phyloP scores from a whole-genome alignment of 2,888 invertebrate species.

The Caenorhabditis parvicauda region DNA sequence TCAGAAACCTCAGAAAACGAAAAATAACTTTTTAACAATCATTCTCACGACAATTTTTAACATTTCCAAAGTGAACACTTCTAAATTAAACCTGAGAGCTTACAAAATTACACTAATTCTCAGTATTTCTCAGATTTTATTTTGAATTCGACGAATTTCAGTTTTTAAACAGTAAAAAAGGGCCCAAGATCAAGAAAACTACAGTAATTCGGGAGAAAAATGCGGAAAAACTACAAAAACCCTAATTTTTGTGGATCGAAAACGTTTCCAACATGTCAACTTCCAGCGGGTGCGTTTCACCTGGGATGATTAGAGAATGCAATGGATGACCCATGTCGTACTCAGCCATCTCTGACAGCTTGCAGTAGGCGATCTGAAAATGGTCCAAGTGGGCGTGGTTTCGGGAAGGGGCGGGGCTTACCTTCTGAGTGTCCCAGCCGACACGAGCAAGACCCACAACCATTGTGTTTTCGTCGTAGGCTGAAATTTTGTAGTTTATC shows the following conservation, averaged over 20 bases:
- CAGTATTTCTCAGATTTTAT: too few relatives aligned
- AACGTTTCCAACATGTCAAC: slow-evolving; percentile 75
- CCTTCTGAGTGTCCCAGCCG: slow-evolving; percentile 77
- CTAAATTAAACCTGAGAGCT: too few relatives aligned
- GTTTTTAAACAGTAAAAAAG: too few relatives aligned
- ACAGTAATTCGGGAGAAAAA: background rate
- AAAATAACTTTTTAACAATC: too few relatives aligned
- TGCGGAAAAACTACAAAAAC: slow-evolving; percentile 4
- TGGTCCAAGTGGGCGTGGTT: background rate
- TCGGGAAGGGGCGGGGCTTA: too few relatives aligned
- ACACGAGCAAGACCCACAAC: slow-evolving; percentile 87
- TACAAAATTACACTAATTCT: too few relatives aligned
- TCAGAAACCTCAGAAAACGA: too few relatives aligned
- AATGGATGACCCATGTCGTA: slow-evolving; percentile 79
- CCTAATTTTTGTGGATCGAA: background rate
- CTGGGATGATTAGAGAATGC: slow-evolving; percentile 86
- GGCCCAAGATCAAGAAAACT: too few relatives aligned
- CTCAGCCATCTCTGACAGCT: slow-evolving; percentile 76
- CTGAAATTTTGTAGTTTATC: too few relatives aligned
- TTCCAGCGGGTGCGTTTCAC: slow-evolving; percentile 84
- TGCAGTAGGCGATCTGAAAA: slow-evolving; percentile 72
- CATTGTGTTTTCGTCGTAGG: slow-evolving; percentile 68
- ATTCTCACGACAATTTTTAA: too few relatives aligned
- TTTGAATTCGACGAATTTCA: too few relatives aligned
- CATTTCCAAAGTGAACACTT: too few relatives aligned